Evolutionary conservation across 2,888 invertebrate genomes (phyloP), one percentile per base, ranked within the genome.

Genomic region (Apoda limacodes): DNA sequence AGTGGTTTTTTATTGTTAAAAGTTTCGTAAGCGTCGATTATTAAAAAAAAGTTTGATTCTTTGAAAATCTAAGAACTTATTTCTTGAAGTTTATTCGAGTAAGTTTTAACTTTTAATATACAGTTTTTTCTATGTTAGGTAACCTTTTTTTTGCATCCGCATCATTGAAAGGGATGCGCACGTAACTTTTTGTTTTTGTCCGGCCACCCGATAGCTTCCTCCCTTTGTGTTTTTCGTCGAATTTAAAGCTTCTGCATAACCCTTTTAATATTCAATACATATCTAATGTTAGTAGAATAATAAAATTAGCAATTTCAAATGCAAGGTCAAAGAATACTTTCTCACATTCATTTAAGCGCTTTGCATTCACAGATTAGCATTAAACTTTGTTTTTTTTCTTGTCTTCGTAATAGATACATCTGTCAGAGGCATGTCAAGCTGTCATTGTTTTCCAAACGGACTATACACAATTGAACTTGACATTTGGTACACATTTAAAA

Each of bases 121-220:
- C 30, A 35, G 27, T 36, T 38, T 42, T 48, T 50, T 48, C 51
- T 52, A 40, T 55, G 43, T 49, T 46, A 37, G 44, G 34, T 35
- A 39, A 26, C n/a, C n/a, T 35, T 60, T 60, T 65, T 71, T 63
- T 50, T 49, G 45, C 60, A 60, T 63, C 67, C 60, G 55, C 43
- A 45, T 43, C 37, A n/a, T n/a, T n/a, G 43, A 50, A 50, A 50
- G 61, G 69, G 66, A 71, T 66, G 62, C 52, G 41, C 37, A 35
- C 49, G 40, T 50, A 39, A 57, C 49, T 55, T 58, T 61, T 64
- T 53, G 60, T 67, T 69, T 71, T 71, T 69, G 58, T 54, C 43
- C 51, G 72, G 50, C 69, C 70, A 69, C 69, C 70, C 63, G 59
- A 54, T 54, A 51, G 62, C 63, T 71, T 78, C 78, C 78, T 76